Evolutionary conservation across 2,888 invertebrate genomes (phyloP).

Genomic region (Belgica antarctica): DNA sequence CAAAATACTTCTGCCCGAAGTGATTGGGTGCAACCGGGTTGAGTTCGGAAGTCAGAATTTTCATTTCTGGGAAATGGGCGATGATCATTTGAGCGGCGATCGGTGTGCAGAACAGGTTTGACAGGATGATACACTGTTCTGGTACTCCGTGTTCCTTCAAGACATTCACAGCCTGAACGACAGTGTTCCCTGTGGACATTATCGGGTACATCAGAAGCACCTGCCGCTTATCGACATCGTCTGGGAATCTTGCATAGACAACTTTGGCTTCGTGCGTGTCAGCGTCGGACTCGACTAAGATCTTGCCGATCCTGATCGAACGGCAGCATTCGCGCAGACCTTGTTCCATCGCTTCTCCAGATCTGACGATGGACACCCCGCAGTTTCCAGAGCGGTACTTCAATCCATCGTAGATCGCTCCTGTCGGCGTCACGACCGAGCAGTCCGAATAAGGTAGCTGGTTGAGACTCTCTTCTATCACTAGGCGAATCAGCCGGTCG

Average conservation of each 20-base stretch:
- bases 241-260: conserved; percentile 96
- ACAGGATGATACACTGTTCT: conserved; percentile 92
- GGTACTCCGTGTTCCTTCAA: conserved; percentile 90
- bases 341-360: conserved; percentile 96
- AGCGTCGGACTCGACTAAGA: conserved; percentile 92
- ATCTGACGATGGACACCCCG: conserved; percentile 94
- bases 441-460: conserved; percentile 91
- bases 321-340: conserved; percentile 94
- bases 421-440: conserved; percentile 90
- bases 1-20: conserved; percentile 98
- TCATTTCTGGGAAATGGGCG: conserved; percentile 84
- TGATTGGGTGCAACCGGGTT: conserved; percentile 95
- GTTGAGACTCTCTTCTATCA: conserved; percentile 97
- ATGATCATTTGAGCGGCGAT: conserved; percentile 81
- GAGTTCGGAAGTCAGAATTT: conserved; percentile 92
- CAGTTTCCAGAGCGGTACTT: conserved; percentile 97
- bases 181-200: conserved; percentile 97
- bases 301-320: conserved; percentile 97
- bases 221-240: conserved; percentile 83
- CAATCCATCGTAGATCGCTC: conserved; percentile 84
- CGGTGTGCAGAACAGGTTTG: conserved; percentile 96
- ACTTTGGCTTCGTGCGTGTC: conserved; percentile 96
- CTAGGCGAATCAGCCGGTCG: conserved; percentile 92
- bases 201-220: conserved; percentile 98
- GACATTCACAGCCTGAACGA: conserved; percentile 87